These are phyloP conservation scores for Iselma pallidipennis DNA, from an alignment of 2,888 invertebrate genomes.

Conservation along the genomic window DNA sequence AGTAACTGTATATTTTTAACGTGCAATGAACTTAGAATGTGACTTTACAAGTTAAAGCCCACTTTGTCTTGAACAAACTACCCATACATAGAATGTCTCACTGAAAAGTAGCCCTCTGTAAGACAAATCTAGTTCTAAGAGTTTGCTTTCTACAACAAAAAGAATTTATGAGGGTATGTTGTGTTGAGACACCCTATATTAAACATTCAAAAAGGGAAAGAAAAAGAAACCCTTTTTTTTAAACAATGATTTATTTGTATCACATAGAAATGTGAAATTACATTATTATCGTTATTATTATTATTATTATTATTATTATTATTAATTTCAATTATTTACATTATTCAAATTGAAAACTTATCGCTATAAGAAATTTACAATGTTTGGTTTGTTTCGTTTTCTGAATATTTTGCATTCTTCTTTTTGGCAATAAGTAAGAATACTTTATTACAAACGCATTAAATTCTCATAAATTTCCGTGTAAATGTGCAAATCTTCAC, in stretches of 20 bases:
- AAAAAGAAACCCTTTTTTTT: too few relatives aligned
- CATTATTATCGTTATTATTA: conserved; percentile 25
- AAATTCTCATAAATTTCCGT: not conserved
- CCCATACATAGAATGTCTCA: too few relatives aligned
- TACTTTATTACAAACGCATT: too few relatives aligned
- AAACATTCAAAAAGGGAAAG: too few relatives aligned
- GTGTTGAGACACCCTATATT: too few relatives aligned
- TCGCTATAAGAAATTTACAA: conserved; percentile 37
- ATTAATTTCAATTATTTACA: conserved; percentile 30
- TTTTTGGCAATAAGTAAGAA: not conserved
- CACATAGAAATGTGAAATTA: conserved; percentile 44
- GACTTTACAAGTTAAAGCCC: too few relatives aligned
- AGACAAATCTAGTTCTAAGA: not conserved
- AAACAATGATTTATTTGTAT: conserved; percentile 41
- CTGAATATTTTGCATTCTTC: not conserved
- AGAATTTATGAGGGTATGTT: too few relatives aligned
- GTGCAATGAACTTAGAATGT: too few relatives aligned
- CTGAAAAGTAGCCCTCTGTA: not conserved
- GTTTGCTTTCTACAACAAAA: not conserved
- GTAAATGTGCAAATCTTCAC: not conserved
- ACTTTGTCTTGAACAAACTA: too few relatives aligned
- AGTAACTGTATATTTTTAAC: too few relatives aligned
- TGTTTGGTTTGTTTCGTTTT: not conserved
- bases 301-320: too few relatives aligned
- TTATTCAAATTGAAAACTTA: conserved; percentile 31